Evolutionary conservation across 2,888 invertebrate species (phyloP).

Genomic region (Chrysolina oricalcia): DNA sequence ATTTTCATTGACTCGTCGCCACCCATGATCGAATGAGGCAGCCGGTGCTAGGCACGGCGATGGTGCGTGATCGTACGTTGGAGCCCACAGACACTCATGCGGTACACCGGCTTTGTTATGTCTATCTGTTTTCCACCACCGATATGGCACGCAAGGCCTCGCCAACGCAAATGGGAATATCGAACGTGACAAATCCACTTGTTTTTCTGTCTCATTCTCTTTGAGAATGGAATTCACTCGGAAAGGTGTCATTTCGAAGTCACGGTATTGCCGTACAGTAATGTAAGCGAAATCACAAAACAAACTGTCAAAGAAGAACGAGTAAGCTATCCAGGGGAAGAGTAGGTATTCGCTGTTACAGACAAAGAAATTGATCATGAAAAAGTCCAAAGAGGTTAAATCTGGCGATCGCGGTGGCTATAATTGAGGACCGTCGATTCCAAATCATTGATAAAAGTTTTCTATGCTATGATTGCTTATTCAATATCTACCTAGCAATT

Average conservation of each 20-base stretch:
- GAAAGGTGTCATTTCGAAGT: background rate
- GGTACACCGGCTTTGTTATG: constrained; percentile 59
- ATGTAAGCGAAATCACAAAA: no score
- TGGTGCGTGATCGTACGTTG: constrained; percentile 42
- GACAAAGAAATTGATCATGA: no score
- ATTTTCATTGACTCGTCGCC: constrained; percentile 12
- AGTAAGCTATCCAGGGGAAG: background rate
- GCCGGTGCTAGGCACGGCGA: constrained; percentile 35
- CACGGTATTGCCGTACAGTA: background rate
- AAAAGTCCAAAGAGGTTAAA: no score
- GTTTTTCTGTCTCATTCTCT: constrained; percentile 12
- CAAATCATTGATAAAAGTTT: no score
- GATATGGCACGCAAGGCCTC: constrained; percentile 41
- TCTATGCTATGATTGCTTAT: no score
- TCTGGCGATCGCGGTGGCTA: no score
- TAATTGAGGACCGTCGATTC: no score
- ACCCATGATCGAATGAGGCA: constrained; percentile 43
- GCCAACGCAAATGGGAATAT: constrained; percentile 36
- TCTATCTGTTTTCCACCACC: constrained; percentile 45
- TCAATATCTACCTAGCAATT: no score
- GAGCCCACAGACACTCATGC: constrained; percentile 57
- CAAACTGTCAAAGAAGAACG: no score
- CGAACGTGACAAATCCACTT: constrained; percentile 48
- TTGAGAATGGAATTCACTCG: background rate
- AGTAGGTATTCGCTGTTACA: no score